Percentiles rank a stretch among this genome's conserved stretches.
These are phyloP conservation scores for Acanthosepion lycidas DNA, from an alignment of 2,888 invertebrate genomes.

Conservation along the genomic window DNA sequence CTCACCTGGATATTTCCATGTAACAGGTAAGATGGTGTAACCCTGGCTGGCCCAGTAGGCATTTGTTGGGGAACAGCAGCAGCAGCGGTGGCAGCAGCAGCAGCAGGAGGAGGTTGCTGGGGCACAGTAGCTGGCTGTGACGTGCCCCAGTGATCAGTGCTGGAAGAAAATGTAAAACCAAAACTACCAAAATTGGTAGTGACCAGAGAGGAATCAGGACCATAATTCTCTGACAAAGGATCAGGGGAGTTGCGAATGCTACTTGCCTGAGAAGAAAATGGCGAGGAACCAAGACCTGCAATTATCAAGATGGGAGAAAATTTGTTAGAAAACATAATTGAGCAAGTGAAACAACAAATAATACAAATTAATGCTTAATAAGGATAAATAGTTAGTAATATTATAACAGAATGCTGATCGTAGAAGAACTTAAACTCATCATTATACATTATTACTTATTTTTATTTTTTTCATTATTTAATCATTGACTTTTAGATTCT, in stretches of 20 bases:
- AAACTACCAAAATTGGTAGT: constrained; percentile 37
- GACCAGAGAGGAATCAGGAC: constrained; percentile 47
- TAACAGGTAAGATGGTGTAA: constrained; percentile 52
- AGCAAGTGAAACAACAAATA: no score
- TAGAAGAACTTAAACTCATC: no score
- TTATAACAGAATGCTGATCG: no score
- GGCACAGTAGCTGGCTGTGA: constrained; percentile 50
- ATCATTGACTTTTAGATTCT: no score
- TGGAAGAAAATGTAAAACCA: constrained; percentile 38
- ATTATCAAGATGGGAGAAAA: not conserved
- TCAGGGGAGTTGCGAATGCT: constrained; percentile 71
- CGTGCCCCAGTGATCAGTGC: constrained; percentile 44
- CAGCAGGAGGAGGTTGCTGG: constrained; percentile 53
- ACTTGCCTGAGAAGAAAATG: constrained; percentile 68
- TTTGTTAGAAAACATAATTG: not conserved
- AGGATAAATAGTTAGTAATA: no score
- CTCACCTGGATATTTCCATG: constrained; percentile 58
- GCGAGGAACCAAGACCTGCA: constrained; percentile 68
- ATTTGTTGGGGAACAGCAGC: constrained; percentile 50
- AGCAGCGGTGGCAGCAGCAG: constrained; percentile 49
- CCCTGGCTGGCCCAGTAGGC: constrained; percentile 48
- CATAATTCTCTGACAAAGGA: constrained; percentile 56
- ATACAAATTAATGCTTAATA: no score
- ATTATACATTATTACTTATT: no score
- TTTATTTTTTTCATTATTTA: no score